Evolutionary conservation across 2,797 vertebrate genomes (phyloP), one percentile per base, ranked within the genome.

Genomic region (Pelochelys cantorii): DNA sequence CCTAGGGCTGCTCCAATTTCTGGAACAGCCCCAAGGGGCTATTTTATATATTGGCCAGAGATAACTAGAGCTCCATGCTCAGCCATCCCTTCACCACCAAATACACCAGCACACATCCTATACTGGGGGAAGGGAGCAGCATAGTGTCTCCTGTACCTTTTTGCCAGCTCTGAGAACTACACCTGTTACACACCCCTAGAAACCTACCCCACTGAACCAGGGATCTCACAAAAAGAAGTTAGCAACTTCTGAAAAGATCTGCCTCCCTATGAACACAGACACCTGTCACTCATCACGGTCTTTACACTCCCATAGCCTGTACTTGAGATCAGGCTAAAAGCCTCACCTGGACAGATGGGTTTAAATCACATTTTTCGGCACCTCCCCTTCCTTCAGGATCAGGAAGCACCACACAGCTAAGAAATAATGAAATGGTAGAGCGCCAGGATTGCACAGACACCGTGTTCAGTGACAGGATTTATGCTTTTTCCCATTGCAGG

Each of bases 381-480:
- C 42, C 34, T 31, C 29, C 65, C 65, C 34, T 71, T 71, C 68
- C 68, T 37, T 71, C 10, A 5, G 68, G 68, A 71, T 71, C n/a
- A 71, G 65, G 65, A 68, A 68, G 17, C 18, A 20, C 65, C n/a
- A 34, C 18, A 34, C n/a, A 34, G 34, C 68, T 22, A 34, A 56
- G 6, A 34, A 37, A 37, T 91, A 1, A 1, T 27, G 29, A 62
- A 11, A 20, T 11, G 34, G 4, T 37, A 29, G 62, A 86, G 2
- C 75, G 79, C 83, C 42, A 15, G 31, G 2, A 71, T 34, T 12
- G 42, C 29, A 25, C 3, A n/a, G 23, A 23, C 27, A 5, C 2
- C 5, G 11, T 53, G 42, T 53, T 89, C 0, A 0, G 5, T 62
- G 81, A 78, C 3, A 4, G 2, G 42, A 60, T 20, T 20, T 6